phyloP scores from a whole-genome alignment of 1,140 invertebrate genomes.

The Melitaea cinxia region DNA sequence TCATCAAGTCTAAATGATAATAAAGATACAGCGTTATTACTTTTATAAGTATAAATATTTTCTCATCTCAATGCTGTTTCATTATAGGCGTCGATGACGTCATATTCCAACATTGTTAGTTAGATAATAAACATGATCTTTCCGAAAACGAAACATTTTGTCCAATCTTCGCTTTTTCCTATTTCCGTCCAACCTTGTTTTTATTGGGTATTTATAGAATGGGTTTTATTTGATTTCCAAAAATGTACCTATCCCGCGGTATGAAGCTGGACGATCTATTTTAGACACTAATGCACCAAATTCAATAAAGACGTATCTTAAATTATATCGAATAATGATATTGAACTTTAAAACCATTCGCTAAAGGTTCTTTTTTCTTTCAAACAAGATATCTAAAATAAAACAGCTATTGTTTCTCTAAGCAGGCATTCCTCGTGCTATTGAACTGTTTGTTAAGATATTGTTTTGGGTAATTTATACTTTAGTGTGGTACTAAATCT shows the following conservation, averaged over 20 bases:
- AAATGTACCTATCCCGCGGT: conserved; percentile 74
- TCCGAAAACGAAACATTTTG: conserved; percentile 24
- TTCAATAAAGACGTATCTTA: conserved; percentile 61
- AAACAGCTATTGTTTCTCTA: conserved; percentile 45
- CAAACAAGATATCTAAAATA: conserved; percentile 12
- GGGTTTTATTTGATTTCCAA: conserved; percentile 76
- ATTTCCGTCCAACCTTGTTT: conserved; percentile 65
- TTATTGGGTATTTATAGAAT: conserved; percentile 62
- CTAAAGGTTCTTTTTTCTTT: conserved; percentile 43
- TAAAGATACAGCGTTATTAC: not conserved
- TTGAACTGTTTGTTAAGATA: conserved; percentile 32
- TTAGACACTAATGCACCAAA: conserved; percentile 54
- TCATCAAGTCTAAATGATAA: not conserved
- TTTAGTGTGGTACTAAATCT: conserved; percentile 13
- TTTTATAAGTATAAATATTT: conserved; percentile 1
- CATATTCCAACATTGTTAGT: conserved; percentile 21
- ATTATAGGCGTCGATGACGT: conserved; percentile 7
- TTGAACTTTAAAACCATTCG: conserved; percentile 44
- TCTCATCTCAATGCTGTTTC: not conserved
- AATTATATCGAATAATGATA: conserved; percentile 46
- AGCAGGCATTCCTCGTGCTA: conserved; percentile 30
- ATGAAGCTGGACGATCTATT: conserved; percentile 66
- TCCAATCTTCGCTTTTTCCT: conserved; percentile 34
- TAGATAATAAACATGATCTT: conserved; percentile 53
- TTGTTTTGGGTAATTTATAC: conserved; percentile 29